Conservation (phyloP, 37 sponge, comb jelly and placozoan species). For the Mnemiopsis leidyi region DNA sequence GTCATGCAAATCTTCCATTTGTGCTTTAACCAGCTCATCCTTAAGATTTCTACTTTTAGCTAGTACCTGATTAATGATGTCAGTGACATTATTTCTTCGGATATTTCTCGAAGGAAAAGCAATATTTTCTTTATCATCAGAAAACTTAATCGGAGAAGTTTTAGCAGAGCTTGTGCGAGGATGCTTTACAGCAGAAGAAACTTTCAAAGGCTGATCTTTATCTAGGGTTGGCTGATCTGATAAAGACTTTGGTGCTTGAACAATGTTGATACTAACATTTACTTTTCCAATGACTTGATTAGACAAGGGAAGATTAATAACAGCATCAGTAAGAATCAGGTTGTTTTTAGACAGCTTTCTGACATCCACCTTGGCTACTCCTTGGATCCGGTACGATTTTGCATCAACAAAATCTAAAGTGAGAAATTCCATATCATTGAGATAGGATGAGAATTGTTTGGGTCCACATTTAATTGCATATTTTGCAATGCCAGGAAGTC, state of each 20-base stretch:
- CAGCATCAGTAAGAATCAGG: background rate
- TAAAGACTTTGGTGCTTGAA: slow-evolving; percentile 17
- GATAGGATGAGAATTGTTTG: slow-evolving; percentile 33
- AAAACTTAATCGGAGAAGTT: background rate
- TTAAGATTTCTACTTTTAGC: slow-evolving; percentile 1
- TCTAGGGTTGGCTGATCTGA: background rate
- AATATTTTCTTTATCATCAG: background rate
- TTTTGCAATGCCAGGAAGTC: slow-evolving; percentile 9
- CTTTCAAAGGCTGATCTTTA: background rate
- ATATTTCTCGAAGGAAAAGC: background rate
- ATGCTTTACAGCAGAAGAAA: background rate
- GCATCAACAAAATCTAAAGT: slow-evolving; percentile 37
- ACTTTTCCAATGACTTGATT: slow-evolving; percentile 5
- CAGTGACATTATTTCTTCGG: background rate
- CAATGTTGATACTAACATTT: slow-evolving; percentile 29
- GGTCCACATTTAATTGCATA: slow-evolving; percentile 60
- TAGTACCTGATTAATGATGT: slow-evolving; percentile 39
- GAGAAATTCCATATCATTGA: slow-evolving; percentile 14
- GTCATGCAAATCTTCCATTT: background rate
- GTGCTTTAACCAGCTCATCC: background rate
- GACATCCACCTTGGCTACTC: slow-evolving; percentile 21
- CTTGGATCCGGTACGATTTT: slow-evolving; percentile 20
- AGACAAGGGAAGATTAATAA: background rate
- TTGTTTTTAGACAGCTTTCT: slow-evolving; percentile 14
- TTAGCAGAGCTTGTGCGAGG: background rate